phyloP scores from a whole-genome alignment of 1,140 invertebrate genomes.

The Capitella teleta region DNA sequence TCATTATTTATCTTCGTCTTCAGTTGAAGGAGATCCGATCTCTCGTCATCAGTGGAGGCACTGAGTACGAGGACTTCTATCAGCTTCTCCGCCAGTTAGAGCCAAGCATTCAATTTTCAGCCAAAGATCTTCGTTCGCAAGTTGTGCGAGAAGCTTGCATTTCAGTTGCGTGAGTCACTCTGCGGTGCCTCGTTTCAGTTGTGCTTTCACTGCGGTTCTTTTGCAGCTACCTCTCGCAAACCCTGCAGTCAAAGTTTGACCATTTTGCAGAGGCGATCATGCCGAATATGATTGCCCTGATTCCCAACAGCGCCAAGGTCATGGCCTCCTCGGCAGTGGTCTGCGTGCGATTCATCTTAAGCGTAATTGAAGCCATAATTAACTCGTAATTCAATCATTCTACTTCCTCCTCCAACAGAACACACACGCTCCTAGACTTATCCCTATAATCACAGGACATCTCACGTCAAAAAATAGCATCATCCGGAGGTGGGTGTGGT shows the following conservation, averaged over 20 bases:
- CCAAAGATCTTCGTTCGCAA: conserved; percentile 81
- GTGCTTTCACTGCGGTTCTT: conserved; percentile 1
- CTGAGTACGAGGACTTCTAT: conserved; percentile 70
- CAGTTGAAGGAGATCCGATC: conserved; percentile 76
- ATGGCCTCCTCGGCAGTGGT: conserved; percentile 82
- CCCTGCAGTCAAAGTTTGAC: conserved; percentile 69
- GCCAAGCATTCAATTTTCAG: conserved; percentile 64
- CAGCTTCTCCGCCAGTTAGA: conserved; percentile 67
- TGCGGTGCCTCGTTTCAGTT: neutral
- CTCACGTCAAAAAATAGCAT: conserved; percentile 79
- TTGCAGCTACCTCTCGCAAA: conserved; percentile 65
- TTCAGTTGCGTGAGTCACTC: conserved; percentile 59
- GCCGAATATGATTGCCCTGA: conserved; percentile 72
- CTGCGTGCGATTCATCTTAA: conserved; percentile 77
- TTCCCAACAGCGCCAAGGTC: conserved; percentile 92
- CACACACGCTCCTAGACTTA: conserved; percentile 69
- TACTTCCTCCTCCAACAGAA: conserved; percentile 42
- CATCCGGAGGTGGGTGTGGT: conserved; percentile 52
- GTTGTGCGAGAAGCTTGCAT: conserved; percentile 90
- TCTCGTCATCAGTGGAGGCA: conserved; percentile 63
- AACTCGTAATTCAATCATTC: neutral
- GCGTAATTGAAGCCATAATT: conserved; percentile 42
- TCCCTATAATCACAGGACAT: conserved; percentile 74
- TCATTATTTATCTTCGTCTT: conserved; percentile 5
- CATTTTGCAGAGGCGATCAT: conserved; percentile 71